Evolutionary conservation across 2,797 vertebrate species (phyloP).

Genomic region (Gymnodraco acuticeps): DNA sequence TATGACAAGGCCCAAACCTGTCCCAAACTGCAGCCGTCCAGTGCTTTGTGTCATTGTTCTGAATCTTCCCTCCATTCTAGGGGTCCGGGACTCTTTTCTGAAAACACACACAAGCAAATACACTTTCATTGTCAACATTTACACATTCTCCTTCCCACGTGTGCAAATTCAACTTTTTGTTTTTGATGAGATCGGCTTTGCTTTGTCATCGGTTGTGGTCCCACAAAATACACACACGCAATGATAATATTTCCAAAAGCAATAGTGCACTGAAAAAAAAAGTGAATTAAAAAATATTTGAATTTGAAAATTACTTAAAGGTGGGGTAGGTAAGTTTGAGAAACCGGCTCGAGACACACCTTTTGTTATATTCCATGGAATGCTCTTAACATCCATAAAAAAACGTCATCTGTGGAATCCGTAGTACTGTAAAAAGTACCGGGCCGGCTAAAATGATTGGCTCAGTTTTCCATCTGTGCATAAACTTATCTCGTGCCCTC

Average conservation of each 20-base stretch:
- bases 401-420: no score
- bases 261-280: no score
- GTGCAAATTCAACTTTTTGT: not conserved
- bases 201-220: not conserved
- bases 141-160: not conserved
- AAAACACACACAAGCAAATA: slow-evolving; percentile 24
- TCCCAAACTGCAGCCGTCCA: slow-evolving; percentile 23
- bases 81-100: slow-evolving; percentile 8
- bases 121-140: not conserved
- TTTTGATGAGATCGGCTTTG: not conserved
- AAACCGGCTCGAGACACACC: no score
- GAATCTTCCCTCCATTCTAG: slow-evolving; percentile 22
- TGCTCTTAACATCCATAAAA: no score
- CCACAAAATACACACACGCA: not conserved
- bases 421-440: no score
- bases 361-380: no score
- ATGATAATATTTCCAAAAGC: not conserved
- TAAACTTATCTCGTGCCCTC: no score
- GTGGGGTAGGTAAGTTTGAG: no score
- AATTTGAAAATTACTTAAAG: no score
- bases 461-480: no score
- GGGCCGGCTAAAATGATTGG: no score
- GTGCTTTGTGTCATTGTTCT: slow-evolving; percentile 2
- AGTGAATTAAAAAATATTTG: no score
- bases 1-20: slow-evolving; percentile 33